Base-by-base conservation (phyloP, 2,113 vertebrate genomes). In the Thunnus maccoyii region DNA sequence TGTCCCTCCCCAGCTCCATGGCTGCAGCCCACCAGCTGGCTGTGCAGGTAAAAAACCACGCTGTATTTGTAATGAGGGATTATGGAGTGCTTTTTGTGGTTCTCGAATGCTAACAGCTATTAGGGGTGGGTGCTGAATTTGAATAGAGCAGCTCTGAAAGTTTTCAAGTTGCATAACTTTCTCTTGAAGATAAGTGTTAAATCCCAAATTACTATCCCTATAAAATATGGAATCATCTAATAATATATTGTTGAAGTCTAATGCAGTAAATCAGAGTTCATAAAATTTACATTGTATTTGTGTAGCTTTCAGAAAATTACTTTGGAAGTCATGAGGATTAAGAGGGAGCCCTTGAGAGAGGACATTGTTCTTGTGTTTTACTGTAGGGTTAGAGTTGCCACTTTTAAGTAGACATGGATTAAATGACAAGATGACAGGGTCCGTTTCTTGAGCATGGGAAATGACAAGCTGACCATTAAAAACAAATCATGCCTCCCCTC, bases 1-100 rank as follows among this genome's bases (percentile, higher is more conserved):
- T 72, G 77, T 89, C 7, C 88, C 89, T 16, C 22, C 80, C 13
- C 74, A 66, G 10, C 47, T 30, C 25, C n/a, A 83, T 55, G 87
- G 83, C 44, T 30, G 20, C 73, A 78, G 69, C 36, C 54, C 6
- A 50, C 14, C 68, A 70, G 60, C 41, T 46, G 76, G 48, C 30
- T 0, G 5, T 63, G 72, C 52, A 91, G 89, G 85, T 91, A 90
- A 82, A 76, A 64, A 68, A 8, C 0, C 5, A 56, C 27, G 3
- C 56, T 36, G 57, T 44, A 56, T 78, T 47, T 30, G 4, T 27
- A 2, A 15, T 20, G n/a, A 3, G 1, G 18, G 56, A 32, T 62
- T 17, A 44, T 16, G 2, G 63, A 58, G 27, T 11, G 15, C 32
- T 52, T 62, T 27, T 22, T 66, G n/a, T 36, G 47, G 22, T 54